Evolutionary conservation across 2,888 invertebrate genomes (phyloP).

Genomic region (Limnephilus lunatus): DNA sequence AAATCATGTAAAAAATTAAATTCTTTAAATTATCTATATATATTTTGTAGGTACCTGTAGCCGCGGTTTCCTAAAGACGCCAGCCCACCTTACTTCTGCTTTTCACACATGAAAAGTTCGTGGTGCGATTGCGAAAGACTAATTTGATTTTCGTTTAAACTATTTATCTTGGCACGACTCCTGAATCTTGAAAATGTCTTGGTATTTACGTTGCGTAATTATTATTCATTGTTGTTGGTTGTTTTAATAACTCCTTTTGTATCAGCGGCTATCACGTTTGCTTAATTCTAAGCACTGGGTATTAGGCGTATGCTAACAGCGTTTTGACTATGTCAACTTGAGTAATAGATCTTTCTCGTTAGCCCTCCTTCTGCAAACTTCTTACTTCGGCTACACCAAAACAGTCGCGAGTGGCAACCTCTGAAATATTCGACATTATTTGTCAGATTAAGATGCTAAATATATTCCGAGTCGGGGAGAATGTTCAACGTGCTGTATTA

Average conservation of each 20-base stretch:
- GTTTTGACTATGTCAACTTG: slow-evolving; percentile 9
- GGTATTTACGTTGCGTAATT: neutral
- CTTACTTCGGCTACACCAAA: neutral
- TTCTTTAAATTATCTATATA: no score
- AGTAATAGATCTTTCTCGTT: neutral
- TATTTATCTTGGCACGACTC: neutral
- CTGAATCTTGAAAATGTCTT: neutral
- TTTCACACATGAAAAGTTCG: neutral
- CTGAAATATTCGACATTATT: slow-evolving; percentile 32
- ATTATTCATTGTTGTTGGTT: slow-evolving; percentile 2
- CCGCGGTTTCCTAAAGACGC: neutral
- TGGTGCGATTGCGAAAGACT: neutral
- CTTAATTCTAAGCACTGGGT: neutral
- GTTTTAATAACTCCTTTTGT: slow-evolving; percentile 2
- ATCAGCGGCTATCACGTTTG: neutral
- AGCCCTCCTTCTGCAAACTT: neutral
- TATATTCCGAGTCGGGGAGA: neutral
- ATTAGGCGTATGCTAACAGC: neutral
- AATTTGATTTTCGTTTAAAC: neutral
- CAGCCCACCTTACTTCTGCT: neutral
- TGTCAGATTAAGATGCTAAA: slow-evolving; percentile 30
- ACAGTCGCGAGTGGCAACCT: neutral
- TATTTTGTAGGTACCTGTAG: neutral
- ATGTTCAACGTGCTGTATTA: slow-evolving; percentile 13
- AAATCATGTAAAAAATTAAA: neutral